Evolutionary conservation across 92 coral and sea anemone genomes (phyloP).

Genomic region (Plumapathes pennacea): DNA sequence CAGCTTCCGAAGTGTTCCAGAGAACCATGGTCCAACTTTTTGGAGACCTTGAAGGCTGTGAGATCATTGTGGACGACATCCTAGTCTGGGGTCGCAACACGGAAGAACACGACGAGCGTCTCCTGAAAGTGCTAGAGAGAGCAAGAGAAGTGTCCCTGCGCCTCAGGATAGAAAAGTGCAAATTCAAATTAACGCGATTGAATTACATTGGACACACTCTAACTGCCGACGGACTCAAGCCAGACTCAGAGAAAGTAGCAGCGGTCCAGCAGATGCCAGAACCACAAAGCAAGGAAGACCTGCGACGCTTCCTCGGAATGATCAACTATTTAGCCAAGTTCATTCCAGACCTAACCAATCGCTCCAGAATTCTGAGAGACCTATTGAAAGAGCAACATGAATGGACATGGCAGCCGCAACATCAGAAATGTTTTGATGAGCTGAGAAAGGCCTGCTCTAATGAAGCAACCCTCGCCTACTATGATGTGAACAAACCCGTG

Average conservation of each 20-base stretch:
- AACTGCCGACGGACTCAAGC: constrained; percentile 20
- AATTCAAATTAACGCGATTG: constrained; percentile 1
- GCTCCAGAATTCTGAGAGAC: constrained; percentile 8
- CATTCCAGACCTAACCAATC: constrained; percentile 25
- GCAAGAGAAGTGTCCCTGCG: constrained; percentile 19
- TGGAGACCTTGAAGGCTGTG: constrained; percentile 8
- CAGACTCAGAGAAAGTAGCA: constrained; percentile 17
- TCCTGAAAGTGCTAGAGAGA: constrained; percentile 14
- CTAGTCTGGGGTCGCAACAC: constrained; percentile 25
- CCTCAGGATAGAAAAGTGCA: constrained; percentile 21
- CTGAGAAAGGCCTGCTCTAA: constrained; percentile 4
- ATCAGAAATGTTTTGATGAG: constrained; percentile 7
- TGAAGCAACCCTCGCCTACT: constrained; percentile 25
- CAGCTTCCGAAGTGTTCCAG: no score
- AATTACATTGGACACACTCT: constrained; percentile 29
- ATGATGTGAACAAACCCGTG: constrained; percentile 14
- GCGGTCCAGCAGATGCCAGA: constrained; percentile 31
- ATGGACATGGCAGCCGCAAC: constrained; percentile 21
- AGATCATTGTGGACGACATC: constrained; percentile 17
- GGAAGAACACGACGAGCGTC: constrained; percentile 24
- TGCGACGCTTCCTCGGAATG: constrained; percentile 21
- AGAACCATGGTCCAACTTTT: constrained; percentile 9
- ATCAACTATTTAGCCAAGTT: constrained; percentile 15
- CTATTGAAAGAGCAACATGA: constrained; percentile 2
- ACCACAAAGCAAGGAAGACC: constrained; percentile 15